These are phyloP conservation scores for Aphidius ervi DNA, from an alignment of 1,140 invertebrate species.

Conservation along the genomic window DNA sequence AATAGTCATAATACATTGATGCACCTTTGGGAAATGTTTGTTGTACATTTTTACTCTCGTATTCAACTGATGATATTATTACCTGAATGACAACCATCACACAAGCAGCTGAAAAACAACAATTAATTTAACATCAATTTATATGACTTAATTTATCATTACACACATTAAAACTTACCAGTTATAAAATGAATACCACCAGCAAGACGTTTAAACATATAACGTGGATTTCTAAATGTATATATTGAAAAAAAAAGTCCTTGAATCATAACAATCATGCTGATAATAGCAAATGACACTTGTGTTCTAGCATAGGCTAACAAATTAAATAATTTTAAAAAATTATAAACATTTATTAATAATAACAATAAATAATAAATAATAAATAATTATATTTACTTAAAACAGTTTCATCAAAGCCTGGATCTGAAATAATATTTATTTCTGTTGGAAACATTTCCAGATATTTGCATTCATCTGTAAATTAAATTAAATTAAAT, in stretches of 20 bases:
- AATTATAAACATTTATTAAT: slow-evolving; percentile 21
- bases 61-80: slow-evolving; percentile 66
- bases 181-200: slow-evolving; percentile 80
- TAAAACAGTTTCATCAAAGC: slow-evolving; percentile 57
- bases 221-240: slow-evolving; percentile 79
- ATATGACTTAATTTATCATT: slow-evolving; percentile 11
- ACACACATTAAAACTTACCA: slow-evolving; percentile 58
- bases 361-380: background rate
- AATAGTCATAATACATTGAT: slow-evolving; percentile 64
- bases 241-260: slow-evolving; percentile 79
- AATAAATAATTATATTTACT: slow-evolving; percentile 47
- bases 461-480: slow-evolving; percentile 59
- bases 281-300: slow-evolving; percentile 80
- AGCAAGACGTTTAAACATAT: slow-evolving; percentile 85
- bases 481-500: too few relatives aligned
- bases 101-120: slow-evolving; percentile 58
- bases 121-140: slow-evolving; percentile 16
- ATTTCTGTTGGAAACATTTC: slow-evolving; percentile 58
- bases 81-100: slow-evolving; percentile 79
- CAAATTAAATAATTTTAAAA: slow-evolving; percentile 27
- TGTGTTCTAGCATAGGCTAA: slow-evolving; percentile 78
- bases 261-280: slow-evolving; percentile 74
- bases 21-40: slow-evolving; percentile 67
- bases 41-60: slow-evolving; percentile 64
- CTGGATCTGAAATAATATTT: slow-evolving; percentile 52